Base-by-base conservation (phyloP, 2,888 invertebrate species). In the Yponomeuta malinellus region DNA sequence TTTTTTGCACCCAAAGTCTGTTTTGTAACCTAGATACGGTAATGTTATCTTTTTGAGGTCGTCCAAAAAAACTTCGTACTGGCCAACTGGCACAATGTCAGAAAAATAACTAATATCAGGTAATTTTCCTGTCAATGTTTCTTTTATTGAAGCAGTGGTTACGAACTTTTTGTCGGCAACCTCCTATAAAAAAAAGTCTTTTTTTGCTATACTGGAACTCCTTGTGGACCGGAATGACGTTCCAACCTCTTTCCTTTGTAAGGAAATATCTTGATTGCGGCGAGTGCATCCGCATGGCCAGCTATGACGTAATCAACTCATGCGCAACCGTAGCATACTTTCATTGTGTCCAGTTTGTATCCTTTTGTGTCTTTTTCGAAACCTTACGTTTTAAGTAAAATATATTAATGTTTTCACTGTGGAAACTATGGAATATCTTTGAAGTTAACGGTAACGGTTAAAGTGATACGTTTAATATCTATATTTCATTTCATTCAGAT, bases 281-380 rank as follows among this genome's bases (percentile, higher is more conserved):
- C 15, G 52, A 59, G 52, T 59, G 52, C 52, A 59, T 59, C 52
- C 52, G 52, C 15, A 59, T 15, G 52, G 15, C 2, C 52, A 12
- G 52, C 52, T 59, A 5, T 65, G 65, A 65, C 65, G 65, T 65
- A 65, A 65, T 65, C 65, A 65, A 33, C 65, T 65, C 33, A 33
- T 65, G 33, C 65, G 33, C 65, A 65, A 31, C 33, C 65, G 33
- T 33, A 65, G 31, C 29, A 29, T 33, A 65, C 65, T 65, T 65
- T 65, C 65, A 65, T 65, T 65, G 65, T 65, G 9, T 64, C 64
- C 64, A 23, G 64, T 64, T 64, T 64, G 64, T 29, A 64, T 64
- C 31, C 64, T 64, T 64, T 59, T 15, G 15, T 59, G 15, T 3
- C 15, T 59, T 59, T 59, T 8, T 15, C 15, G 52, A 12, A 15